Percentiles rank a stretch among this genome's conserved stretches.
Evolutionary conservation across 2,797 vertebrate genomes (phyloP).

Genomic region (Dryobates pubescens): DNA sequence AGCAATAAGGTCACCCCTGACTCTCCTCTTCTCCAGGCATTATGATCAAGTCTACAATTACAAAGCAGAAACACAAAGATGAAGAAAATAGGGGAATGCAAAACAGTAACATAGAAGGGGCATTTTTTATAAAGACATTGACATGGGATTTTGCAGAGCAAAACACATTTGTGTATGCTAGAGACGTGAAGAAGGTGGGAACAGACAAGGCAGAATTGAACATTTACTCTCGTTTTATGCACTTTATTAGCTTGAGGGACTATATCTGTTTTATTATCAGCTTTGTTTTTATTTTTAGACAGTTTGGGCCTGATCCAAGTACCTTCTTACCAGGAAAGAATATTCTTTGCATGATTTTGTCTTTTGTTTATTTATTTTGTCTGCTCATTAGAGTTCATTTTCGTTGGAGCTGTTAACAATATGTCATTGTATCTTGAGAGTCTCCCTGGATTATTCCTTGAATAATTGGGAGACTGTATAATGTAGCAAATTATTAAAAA

Average conservation of each 20-base stretch:
- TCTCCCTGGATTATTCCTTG: not conserved
- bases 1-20: too few species aligned
- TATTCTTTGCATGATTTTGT: conserved; percentile 7
- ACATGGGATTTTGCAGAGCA: not conserved
- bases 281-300: not conserved
- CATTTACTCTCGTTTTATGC: not conserved
- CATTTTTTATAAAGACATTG: not conserved
- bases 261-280: not conserved
- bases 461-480: not conserved
- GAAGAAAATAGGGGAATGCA: not conserved
- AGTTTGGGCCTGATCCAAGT: not conserved
- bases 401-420: conserved; percentile 28
- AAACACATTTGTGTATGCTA: not conserved
- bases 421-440: not conserved
- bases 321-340: not conserved
- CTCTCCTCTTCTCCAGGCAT: too few species aligned
- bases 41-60: not conserved
- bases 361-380: conserved; percentile 8
- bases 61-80: not conserved
- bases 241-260: not conserved
- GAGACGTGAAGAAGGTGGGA: not conserved
- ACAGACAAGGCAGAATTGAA: not conserved
- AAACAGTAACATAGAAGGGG: not conserved
- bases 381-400: conserved; percentile 27
- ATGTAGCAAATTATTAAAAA: not conserved